Base-by-base conservation (phyloP, 2,888 invertebrate genomes). In the Stenichneumon culpator region DNA sequence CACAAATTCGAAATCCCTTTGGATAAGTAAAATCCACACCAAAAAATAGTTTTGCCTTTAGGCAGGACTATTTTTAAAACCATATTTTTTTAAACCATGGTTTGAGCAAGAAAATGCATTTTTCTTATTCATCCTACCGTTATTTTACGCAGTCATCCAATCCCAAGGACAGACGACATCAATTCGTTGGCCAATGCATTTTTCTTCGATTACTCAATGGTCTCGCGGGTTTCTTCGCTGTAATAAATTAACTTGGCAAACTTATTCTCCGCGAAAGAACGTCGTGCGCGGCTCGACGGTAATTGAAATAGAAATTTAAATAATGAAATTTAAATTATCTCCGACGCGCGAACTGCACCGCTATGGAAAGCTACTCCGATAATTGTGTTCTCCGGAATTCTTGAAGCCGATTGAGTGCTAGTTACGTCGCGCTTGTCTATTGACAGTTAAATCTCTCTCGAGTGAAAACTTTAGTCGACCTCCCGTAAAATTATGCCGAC, bases 181-280 rank as follows among this genome's bases (percentile, higher is more conserved):
- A n/a, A 52, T 52, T n/a, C 7, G 39, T 39, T 39, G n/a, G n/a
- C n/a, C n/a, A n/a, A 52, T n/a, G 52, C 16, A 52, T n/a, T 52
- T 52, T 52, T n/a, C n/a, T n/a, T n/a, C 5, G n/a, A 52, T 39
- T 39, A n/a, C 16, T n/a, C 52, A 52, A 52, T 52, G n/a, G n/a
- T 4, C n/a, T 52, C 6, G 52, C n/a, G 52, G n/a, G 6, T 1
- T 11, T 52, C 52, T n/a, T 52, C 52, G 6, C 52, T n/a, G n/a
- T 7, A n/a, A 52, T n/a, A 52, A n/a, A 52, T 52, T 52, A 52
- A 16, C 52, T 52, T 5, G 52, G 5, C 52, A n/a, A 52, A 52
- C 16, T 52, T 52, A 52, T 52, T 52, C 52, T n/a, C 52, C n/a
- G 52, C n/a, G 16, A n/a, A n/a, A n/a, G 52, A 52, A n/a, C n/a